Conservation (phyloP, 2,113 vertebrate species). For the Asarcornis scutulata region DNA sequence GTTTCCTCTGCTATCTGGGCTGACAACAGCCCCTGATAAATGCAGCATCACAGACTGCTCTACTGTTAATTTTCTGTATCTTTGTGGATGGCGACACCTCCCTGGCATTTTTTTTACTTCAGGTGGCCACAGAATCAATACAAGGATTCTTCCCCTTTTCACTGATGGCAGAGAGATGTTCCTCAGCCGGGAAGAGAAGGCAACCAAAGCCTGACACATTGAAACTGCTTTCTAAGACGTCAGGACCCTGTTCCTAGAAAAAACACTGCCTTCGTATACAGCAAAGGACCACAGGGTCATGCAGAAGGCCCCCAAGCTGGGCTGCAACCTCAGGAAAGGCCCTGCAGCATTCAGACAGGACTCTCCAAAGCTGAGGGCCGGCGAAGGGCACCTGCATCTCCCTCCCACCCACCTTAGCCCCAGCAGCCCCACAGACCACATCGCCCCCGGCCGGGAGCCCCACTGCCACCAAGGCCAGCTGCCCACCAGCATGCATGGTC, state of each 20-base stretch:
- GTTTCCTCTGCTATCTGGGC: rapidly evolving
- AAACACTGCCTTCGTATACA: neutral
- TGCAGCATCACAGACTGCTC: rapidly evolving
- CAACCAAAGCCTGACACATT: neutral
- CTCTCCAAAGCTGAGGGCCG: rapidly evolving
- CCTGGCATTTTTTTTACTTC: neutral
- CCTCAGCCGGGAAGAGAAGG: rapidly evolving
- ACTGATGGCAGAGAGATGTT: neutral
- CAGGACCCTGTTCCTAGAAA: neutral
- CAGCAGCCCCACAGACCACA: neutral
- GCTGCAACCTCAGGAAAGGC: neutral
- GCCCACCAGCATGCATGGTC: rapidly evolving
- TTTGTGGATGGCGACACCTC: neutral
- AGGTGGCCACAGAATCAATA: neutral
- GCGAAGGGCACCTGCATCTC: rapidly evolving
- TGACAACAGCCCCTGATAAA: neutral
- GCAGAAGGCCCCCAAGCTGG: rapidly evolving
- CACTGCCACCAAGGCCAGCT: rapidly evolving
- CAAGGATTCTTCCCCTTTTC: neutral
- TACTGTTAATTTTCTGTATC: neutral
- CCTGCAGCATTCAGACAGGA: neutral
- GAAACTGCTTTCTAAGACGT: neutral
- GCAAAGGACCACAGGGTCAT: rapidly evolving
- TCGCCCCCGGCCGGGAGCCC: neutral
- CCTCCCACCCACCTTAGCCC: rapidly evolving